Base-by-base conservation (phyloP, 1,140 invertebrate genomes). In the Penaeus chinensis region DNA sequence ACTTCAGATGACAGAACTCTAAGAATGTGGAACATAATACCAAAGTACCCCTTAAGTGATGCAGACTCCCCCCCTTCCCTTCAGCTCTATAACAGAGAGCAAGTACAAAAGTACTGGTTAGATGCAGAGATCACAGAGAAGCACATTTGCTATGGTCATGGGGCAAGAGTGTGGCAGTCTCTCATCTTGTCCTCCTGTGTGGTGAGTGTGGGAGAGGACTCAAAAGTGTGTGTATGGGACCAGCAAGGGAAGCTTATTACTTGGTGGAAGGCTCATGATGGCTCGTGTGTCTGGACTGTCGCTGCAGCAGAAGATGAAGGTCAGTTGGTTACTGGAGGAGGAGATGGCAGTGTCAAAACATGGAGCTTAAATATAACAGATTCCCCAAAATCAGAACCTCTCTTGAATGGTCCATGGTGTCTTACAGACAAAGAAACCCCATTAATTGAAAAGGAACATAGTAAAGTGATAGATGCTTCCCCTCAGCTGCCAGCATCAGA, bases 1-100 rank as follows among this genome's bases (percentile, higher is more conserved):
- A 87, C 85, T 11, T 87, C 85, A 62, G 85, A 87, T 66, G 85
- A 87, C 22, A 69, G 85, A 74, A 87, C 66, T 65, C 18, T 87
- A 22, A 76, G 27, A 78, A 69, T 87, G 5, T 87, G 85, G 85
- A 69, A 78, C n/a, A 65, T 86, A 27, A 16, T 60, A 22, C 66
- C 63, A 13, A 54, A 24, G 63, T 47, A 65, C n/a, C n/a, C 62
- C 42, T 10, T 63, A 16, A 32, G n/a, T 42, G n/a, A 10, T 3
- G 20, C 27, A 10, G 0, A 60, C 3, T 47, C 37, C 24, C 37
- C 18, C 3, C n/a, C 24, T 69, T 61, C 42, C 42, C 16, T 32
- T 20, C 37, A 16, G 19, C 19, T 4, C 18, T n/a, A 5, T 22
- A 27, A 62, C 32, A 32, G 32, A n/a, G 84, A 86, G 22, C 62